Evolutionary conservation across 2,113 vertebrate genomes (phyloP), one percentile per base, ranked within the genome.

Genomic region (Micronycteris hirsuta): DNA sequence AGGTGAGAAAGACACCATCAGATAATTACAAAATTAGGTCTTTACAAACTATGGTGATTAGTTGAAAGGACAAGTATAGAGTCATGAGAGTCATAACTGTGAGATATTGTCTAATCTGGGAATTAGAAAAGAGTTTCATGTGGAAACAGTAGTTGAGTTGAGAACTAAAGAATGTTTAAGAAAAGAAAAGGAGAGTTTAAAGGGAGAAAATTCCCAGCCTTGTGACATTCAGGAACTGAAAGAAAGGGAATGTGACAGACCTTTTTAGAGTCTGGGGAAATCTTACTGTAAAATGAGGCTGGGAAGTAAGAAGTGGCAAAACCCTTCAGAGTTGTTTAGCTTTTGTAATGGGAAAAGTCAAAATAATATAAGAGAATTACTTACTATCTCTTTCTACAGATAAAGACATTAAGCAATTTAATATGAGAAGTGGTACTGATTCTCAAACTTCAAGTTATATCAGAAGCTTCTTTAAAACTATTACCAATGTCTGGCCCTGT

Each of bases 121-220:
- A 58, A 77, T 96, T 92, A 78, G 31, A 14, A 63, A 58, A 73
- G 33, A 83, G 77, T 91, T 88, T 86, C 43, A 56, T 28, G 45
- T 52, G 63, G 65, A 86, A 94, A 49, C 5, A 31, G 14, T 71
- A 49, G 36, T 89, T 71, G 49, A 92, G 36, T 65, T 74, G 24
- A 88, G 41, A 85, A 22, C 16, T 33, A 5, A 67, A 77, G 20
- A 11, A 85, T 81, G 38, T 76, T 67, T 86, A 52, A 33, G 15
- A 63, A 80, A 89, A 47, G 45, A 24, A 54, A 3, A 47, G 43
- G 26, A 54, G 76, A 54, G 12, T 8, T 63, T 74, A 61, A 93
- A 6, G 41, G 31, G 7, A 76, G 13, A 67, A 15, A 11, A 20
- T 47, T 68, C 5, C 49, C 15, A 76, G 38, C 3, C 13, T 1